Base-by-base conservation (phyloP, 2,797 vertebrate species). In the Acomys russatus region DNA sequence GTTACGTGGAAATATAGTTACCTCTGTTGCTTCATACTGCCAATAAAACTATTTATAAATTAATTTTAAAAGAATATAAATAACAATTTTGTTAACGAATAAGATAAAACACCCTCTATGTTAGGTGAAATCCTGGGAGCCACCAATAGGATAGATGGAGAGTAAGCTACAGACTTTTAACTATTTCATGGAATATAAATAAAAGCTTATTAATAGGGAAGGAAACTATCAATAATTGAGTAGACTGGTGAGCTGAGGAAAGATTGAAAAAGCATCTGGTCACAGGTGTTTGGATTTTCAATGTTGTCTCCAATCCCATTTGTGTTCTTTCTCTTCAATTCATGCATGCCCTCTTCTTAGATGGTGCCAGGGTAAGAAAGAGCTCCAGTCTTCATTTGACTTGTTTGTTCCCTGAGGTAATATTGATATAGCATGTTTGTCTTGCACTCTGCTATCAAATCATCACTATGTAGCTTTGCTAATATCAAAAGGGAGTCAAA, bases 231-330 rank as follows among this genome's bases (percentile, higher is more conserved):
- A 28, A 10, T 2, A 38, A 38, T 59, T 59, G n/a, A 56, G 23
- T 18, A 1, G 22, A 51, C 25, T 59, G 35, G 51, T 79, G 30
- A 12, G 9, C 14, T 9, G 28, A 54, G 49, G 15, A 9, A 54
- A 30, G 6, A 78, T 12, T 17, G 9, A 59, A 9, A 18, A 59
- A 56, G 17, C 9, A 79, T 59, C 9, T 56, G 51, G 18, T 18
- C 18, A 33, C 2, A n/a, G 54, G 51, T 11, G 0, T 38, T 54
- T 87, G 68, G n/a, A 10, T 9, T 35, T 28, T 35, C 51, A n/a
- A 2, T 54, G 30, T 1, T n/a, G 2, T 22, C 11, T n/a, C 20
- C 30, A n/a, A 51, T 4, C 1, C 23, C 8, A 0, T n/a, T 56
- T 59, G 14, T 59, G 22, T 28, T 38, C 38, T 59, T 8, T 71